Conservation (phyloP, 1,140 invertebrate species). For the Drosophila athabasca region DNA sequence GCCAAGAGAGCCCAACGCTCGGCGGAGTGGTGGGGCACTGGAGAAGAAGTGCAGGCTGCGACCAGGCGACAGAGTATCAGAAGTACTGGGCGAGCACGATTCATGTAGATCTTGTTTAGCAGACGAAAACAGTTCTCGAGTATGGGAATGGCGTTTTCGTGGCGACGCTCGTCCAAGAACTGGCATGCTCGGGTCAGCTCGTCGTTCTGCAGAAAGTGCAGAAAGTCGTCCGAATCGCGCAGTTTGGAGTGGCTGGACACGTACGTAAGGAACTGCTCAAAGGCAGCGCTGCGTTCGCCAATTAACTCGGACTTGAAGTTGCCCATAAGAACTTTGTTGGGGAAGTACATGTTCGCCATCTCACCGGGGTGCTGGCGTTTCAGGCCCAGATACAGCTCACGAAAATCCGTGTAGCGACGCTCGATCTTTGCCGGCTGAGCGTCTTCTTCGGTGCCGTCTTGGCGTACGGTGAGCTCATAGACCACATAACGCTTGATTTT, state of each 20-base stretch:
- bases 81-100: constrained; percentile 88
- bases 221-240: constrained; percentile 86
- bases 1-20: constrained; percentile 89
- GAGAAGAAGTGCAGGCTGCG: constrained; percentile 84
- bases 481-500: constrained; percentile 87
- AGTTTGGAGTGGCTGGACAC: constrained; percentile 86
- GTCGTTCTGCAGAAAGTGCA: constrained; percentile 88
- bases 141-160: constrained; percentile 86
- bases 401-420: constrained; percentile 90
- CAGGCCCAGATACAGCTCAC: constrained; percentile 87
- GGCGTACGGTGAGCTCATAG: constrained; percentile 86
- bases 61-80: constrained; percentile 89
- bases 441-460: constrained; percentile 84
- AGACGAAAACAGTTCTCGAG: constrained; percentile 89
- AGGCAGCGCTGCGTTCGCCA: constrained; percentile 87
- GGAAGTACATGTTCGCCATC: constrained; percentile 87
- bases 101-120: constrained; percentile 90
- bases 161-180: constrained; percentile 86
- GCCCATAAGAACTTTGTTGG: constrained; percentile 89
- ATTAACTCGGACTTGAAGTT: constrained; percentile 91
- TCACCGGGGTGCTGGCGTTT: constrained; percentile 86
- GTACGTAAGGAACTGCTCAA: constrained; percentile 88
- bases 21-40: constrained; percentile 85
- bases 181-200: constrained; percentile 87
- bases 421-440: constrained; percentile 87